Base-by-base conservation (phyloP, 2,113 vertebrate genomes). In the Panthera tigris region DNA sequence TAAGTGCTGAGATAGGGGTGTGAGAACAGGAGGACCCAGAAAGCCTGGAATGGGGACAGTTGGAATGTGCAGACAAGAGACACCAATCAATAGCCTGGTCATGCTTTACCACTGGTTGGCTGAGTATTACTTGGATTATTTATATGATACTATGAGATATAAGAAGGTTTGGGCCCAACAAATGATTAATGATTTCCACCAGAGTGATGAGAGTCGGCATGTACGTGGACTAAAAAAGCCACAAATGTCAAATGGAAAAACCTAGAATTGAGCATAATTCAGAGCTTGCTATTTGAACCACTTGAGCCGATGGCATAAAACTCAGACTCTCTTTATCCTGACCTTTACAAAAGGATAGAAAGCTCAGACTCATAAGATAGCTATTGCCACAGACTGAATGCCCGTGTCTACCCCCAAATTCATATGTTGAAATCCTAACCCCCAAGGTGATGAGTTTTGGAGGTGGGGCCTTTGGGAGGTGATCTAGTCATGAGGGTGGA, bases 21-120 rank as follows among this genome's bases (percentile, higher is more conserved):
- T 29, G 45, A 14, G 10, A 65, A 68, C 3, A 4, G 3, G 8
- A 33, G 7, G 79, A 33, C 18, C 9, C 19, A 19, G 36, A 74
- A 50, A 1, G 4, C 1, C 19, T 31, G 19, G 23, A 21, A 27
- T 29, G 45, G 3, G 5, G 5, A 29, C 1, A 1, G 10, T 39
- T 27, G 31, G 21, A 65, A 27, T 41, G 1, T 45, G 41, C 6
- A 79, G 36, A 50, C 7, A 78, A 5, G 23, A 69, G 18, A 84
- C 2, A 13, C 29, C 6, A 19, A 29, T 23, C 73, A 14, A 14
- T 3, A 33, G 13, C n/a, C 39, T 48, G 25, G 33, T 27, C 50
- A 52, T 21, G 9, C 31, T 74, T 63, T 83, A 68, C 33, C 27
- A 52, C 31, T 25, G 15, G 36, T 11, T 71, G 31, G 36, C 31